phyloP scores from a whole-genome alignment of 2,113 vertebrate genomes.

The Alaudala cheleensis region DNA sequence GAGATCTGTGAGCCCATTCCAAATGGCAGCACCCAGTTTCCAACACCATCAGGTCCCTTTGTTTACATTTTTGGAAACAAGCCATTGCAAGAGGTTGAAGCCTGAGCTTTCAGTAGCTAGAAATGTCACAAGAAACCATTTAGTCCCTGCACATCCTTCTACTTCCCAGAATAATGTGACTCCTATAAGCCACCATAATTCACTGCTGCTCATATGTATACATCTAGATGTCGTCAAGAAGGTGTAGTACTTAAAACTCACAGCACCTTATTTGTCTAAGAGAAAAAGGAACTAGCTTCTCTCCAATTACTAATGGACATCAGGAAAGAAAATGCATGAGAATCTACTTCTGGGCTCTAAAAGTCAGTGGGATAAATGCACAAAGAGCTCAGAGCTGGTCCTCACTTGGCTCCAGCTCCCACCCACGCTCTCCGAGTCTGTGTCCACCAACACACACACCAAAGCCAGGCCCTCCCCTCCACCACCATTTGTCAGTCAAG shows the following conservation, averaged over 20 bases:
- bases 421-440: rapidly evolving
- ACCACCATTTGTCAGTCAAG: neutral
- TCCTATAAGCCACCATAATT: neutral
- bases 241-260: neutral
- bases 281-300: neutral
- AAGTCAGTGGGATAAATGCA: neutral
- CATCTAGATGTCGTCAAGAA: neutral
- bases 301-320: neutral
- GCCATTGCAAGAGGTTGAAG: neutral
- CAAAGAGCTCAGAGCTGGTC: neutral
- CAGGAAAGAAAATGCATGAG: neutral
- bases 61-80: neutral
- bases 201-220: neutral
- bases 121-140: conserved; percentile 21
- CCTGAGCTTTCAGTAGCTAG: neutral
- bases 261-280: neutral
- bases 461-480: neutral
- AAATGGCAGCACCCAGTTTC: neutral
- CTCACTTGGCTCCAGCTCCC: neutral
- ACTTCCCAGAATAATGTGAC: neutral
- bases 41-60: neutral
- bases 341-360: neutral
- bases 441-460: rapidly evolving
- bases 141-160: neutral
- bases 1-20: neutral